Evolutionary conservation across 2,113 vertebrate species (phyloP).

Genomic region (Gymnorhina tibicen): DNA sequence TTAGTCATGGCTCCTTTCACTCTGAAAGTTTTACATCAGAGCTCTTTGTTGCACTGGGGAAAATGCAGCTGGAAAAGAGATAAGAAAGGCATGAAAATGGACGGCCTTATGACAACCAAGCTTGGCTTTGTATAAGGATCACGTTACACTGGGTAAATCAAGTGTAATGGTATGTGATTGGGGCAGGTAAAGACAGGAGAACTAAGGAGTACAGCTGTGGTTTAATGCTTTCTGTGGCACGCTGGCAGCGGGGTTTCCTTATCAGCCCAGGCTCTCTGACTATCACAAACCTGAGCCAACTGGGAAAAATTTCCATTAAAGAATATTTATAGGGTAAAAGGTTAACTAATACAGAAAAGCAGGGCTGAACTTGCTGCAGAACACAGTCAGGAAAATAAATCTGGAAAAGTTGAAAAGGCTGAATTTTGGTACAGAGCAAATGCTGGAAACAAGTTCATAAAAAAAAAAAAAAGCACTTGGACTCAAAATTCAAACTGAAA

Average conservation of each 20-base stretch:
- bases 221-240: neutral
- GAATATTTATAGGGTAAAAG: conserved; percentile 18
- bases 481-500: neutral
- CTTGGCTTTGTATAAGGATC: neutral
- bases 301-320: neutral
- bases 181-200: conserved; percentile 41
- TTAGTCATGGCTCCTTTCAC: neutral
- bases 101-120: neutral
- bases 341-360: neutral
- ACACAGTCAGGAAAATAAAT: neutral
- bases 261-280: neutral
- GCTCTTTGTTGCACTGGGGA: neutral
- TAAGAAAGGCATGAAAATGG: conserved; percentile 24
- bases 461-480: neutral
- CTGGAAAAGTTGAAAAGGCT: neutral
- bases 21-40: neutral
- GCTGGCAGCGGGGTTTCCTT: neutral
- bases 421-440: neutral
- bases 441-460: neutral
- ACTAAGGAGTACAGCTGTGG: neutral
- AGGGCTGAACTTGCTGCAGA: neutral
- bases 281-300: conserved; percentile 7
- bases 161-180: neutral
- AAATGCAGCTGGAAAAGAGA: neutral
- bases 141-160: conserved; percentile 8